Conservation (phyloP, 2,888 invertebrate species). For the Mechanitis mazaeus region DNA sequence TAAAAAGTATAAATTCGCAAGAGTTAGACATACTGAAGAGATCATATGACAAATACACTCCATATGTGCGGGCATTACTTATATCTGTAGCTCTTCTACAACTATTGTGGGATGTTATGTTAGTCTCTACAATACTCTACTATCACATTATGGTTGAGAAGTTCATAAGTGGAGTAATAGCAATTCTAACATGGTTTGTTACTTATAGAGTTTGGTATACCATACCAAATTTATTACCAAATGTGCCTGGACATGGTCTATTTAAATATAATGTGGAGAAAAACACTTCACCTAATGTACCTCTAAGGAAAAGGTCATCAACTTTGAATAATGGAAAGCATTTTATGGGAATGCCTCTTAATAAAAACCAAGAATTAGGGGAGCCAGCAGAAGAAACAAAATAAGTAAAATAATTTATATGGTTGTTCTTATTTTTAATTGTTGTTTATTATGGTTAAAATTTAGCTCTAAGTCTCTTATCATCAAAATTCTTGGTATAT, state of each 20-base stretch:
- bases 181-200: constrained; percentile 92
- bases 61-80: constrained; percentile 86
- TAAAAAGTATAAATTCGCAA: constrained; percentile 80
- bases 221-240: constrained; percentile 78
- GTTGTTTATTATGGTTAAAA: background rate
- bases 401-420: constrained; percentile 30
- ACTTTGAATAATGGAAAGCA: constrained; percentile 72
- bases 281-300: constrained; percentile 41
- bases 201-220: constrained; percentile 90
- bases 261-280: constrained; percentile 84
- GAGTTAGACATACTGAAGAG: constrained; percentile 83
- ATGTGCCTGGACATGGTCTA: constrained; percentile 85
- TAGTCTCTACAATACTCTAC: constrained; percentile 93
- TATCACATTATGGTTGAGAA: constrained; percentile 98
- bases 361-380: constrained; percentile 55
- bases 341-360: constrained; percentile 90
- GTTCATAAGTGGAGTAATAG: constrained; percentile 90
- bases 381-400: constrained; percentile 56
- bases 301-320: constrained; percentile 54
- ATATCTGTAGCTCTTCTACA: constrained; percentile 87
- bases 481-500: too few species aligned
- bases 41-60: constrained; percentile 87
- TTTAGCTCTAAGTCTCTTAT: too few species aligned
- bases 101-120: constrained; percentile 96
- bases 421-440: constrained; percentile 12